Conservation (phyloP, 2,113 vertebrate species). For the Tragulus kanchil region DNA sequence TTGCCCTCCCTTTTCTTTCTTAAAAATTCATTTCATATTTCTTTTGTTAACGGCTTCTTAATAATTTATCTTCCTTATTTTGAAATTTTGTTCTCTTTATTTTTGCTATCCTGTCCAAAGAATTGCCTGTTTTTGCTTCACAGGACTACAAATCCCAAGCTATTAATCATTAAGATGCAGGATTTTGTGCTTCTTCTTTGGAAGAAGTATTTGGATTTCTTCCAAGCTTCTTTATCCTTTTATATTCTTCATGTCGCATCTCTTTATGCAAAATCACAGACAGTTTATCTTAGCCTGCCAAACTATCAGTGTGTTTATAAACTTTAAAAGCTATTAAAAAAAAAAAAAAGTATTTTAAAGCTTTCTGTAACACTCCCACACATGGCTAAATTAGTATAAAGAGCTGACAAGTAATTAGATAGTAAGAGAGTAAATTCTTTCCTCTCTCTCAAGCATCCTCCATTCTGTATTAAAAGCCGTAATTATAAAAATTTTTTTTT, state of each 20-base stretch:
- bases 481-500: conserved; percentile 21
- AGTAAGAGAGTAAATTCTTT: conserved; percentile 31
- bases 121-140: not conserved
- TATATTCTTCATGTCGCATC: not conserved
- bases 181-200: too few species aligned
- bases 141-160: not conserved
- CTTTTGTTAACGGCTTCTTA: not conserved
- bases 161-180: not conserved
- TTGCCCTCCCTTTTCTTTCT: not conserved
- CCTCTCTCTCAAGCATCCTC: not conserved
- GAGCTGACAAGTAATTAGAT: conserved; percentile 51
- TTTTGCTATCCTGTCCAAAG: not conserved
- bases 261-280: conserved; percentile 16
- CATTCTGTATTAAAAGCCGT: conserved; percentile 15
- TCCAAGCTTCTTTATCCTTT: not conserved
- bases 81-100: conserved; percentile 29
- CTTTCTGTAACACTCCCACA: conserved; percentile 48
- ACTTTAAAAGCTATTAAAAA: conserved; percentile 21
- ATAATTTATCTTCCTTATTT: conserved; percentile 2
- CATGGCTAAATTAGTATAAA: conserved; percentile 32
- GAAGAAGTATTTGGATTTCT: not conserved
- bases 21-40: conserved; percentile 7
- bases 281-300: conserved; percentile 51
- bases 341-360: conserved; percentile 5
- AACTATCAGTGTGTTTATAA: conserved; percentile 46